Evolutionary conservation across 2,888 invertebrate genomes (phyloP), one percentile per base, ranked within the genome.

Genomic region (Anthrax anthrax): DNA sequence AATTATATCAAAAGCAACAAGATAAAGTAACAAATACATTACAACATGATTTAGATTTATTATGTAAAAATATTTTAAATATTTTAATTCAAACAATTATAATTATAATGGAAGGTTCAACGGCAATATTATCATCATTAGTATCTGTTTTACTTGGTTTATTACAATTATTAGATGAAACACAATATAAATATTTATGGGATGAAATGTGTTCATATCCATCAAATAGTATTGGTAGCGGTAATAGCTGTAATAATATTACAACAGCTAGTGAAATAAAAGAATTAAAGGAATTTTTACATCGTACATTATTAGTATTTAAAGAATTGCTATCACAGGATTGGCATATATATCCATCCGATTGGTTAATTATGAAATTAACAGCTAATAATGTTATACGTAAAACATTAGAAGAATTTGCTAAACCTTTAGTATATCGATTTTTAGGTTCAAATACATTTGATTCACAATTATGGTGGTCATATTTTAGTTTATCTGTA

Each of bases 281-380:
- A 57, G 82, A 84, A 2, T 66, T 90, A 1, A 89, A 91, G 62
- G 89, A 90, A 57, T 89, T 94, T 62, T 71, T 95, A 0, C 77
- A 86, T 60, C 72, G 85, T 50, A 84, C 88, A 0, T 81, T 94
- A 59, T 69, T 84, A 9, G 67, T 69, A 3, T 68, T 69, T 42
- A 65, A 67, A 48, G 68, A 68, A 51, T 49, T 69, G 14, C 54
- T 69, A 0, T 60, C 63, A 3, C 67, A 67, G 43, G 67, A 69
- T 50, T 68, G 67, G 66, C 52, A 62, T 5, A 65, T 69, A 6
- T 94, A 88, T 57, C 87, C 91, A 2, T 73, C 78, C 0, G 92
- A 94, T 62, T 96, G 95, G 95, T 75, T 90, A 55, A 80, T 90
- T 13, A 82, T 95, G 64, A 79, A 86, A 60, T 83, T 95, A 70